Conservation (phyloP, 2,888 invertebrate species). For the Coecobrya sp. region DNA sequence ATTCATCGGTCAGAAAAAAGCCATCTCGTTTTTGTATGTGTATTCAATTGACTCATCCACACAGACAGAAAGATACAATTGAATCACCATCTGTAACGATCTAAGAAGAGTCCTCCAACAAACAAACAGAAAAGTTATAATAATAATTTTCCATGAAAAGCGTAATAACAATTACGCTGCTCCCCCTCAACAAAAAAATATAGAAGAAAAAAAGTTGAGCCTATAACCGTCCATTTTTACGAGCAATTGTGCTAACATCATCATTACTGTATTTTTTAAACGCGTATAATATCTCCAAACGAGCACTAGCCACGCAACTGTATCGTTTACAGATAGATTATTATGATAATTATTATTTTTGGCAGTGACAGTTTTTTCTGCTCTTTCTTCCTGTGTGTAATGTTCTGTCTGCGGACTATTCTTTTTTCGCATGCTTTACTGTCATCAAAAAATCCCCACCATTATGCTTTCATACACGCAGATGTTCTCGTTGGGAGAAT, state of each 20-base stretch:
- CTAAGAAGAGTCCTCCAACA: background rate
- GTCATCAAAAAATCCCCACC: background rate
- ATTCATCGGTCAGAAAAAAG: too few species aligned
- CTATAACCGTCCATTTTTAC: conserved; percentile 57
- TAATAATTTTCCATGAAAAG: conserved; percentile 47
- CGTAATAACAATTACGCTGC: conserved; percentile 68
- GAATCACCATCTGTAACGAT: background rate
- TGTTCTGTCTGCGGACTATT: background rate
- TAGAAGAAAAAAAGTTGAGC: background rate
- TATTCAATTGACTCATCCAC: conserved; percentile 24
- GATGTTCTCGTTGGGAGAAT: conserved; percentile 10
- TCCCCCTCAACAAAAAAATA: conserved; percentile 8
- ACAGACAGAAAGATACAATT: background rate
- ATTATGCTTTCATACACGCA: background rate
- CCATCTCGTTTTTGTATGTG: too few species aligned
- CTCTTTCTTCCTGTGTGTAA: conserved; percentile 6
- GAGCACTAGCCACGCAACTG: conserved; percentile 78
- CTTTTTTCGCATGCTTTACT: conserved; percentile 41
- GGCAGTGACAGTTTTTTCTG: conserved; percentile 41
- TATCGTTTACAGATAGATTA: conserved; percentile 82
- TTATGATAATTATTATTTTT: conserved; percentile 73
- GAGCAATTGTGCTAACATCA: conserved; percentile 59
- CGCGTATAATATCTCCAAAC: conserved; percentile 38
- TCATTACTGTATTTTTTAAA: conserved; percentile 8
- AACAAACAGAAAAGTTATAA: conserved; percentile 13